Percentiles rank a stretch among this genome's conserved stretches.
Conservation (phyloP, 2,113 vertebrate genomes). For the Notarius quadriscutis region DNA sequence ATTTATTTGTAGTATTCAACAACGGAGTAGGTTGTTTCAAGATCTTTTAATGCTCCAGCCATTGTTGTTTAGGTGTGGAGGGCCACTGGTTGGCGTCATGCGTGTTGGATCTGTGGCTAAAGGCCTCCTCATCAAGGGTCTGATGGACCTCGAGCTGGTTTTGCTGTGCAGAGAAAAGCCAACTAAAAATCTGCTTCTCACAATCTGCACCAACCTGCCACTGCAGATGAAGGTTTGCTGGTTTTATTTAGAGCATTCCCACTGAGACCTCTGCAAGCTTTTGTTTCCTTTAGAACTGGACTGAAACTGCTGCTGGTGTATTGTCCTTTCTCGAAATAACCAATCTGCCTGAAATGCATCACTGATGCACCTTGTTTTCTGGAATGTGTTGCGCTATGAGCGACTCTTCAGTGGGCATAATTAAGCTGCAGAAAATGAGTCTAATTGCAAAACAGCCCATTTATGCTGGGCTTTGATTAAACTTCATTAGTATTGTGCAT, state of each 20-base stretch:
- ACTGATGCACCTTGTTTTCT: slow-evolving; percentile 13
- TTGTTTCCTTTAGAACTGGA: slow-evolving; percentile 23
- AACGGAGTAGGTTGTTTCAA: not conserved
- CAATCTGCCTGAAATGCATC: slow-evolving; percentile 17
- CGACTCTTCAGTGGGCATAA: not conserved
- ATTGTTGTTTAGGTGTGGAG: slow-evolving; percentile 28
- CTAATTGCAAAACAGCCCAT: slow-evolving; percentile 19
- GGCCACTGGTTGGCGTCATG: slow-evolving; percentile 74
- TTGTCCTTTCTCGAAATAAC: slow-evolving; percentile 19
- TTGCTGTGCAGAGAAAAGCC: slow-evolving; percentile 89
- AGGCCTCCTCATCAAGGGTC: slow-evolving; percentile 87
- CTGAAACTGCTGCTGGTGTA: slow-evolving; percentile 13
- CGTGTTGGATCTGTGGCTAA: slow-evolving; percentile 90
- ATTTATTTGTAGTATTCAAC: not conserved
- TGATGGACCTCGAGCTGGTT: slow-evolving; percentile 88
- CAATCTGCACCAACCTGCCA: slow-evolving; percentile 87
- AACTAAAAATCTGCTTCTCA: slow-evolving; percentile 81
- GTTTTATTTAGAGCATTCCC: slow-evolving; percentile 24
- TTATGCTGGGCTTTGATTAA: slow-evolving; percentile 8
- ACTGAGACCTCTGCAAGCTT: slow-evolving; percentile 8
- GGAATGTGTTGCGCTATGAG: slow-evolving; percentile 21
- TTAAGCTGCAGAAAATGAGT: not conserved
- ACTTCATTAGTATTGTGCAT: not conserved
- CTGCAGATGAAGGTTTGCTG: slow-evolving; percentile 86
- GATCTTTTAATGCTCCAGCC: not conserved